A percentile compares a stretch with the other conserved stretches of the same genome.
phyloP scores from a whole-genome alignment of 2,888 invertebrate genomes.

The Parnassius mnemosyne region DNA sequence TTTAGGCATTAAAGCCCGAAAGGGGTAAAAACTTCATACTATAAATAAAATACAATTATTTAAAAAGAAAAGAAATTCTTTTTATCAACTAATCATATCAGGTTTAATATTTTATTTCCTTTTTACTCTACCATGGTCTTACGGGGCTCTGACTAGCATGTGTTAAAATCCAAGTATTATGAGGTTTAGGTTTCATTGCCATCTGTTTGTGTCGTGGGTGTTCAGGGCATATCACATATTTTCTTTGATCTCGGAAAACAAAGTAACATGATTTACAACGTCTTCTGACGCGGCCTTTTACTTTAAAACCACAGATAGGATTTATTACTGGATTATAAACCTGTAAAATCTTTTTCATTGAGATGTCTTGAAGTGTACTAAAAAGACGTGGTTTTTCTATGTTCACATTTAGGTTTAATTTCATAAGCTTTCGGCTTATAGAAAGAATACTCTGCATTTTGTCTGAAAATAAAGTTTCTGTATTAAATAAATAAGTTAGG shows the following conservation, averaged over 20 bases:
- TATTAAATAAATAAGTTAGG: too few species aligned
- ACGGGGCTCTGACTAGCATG: slow-evolving; percentile 84
- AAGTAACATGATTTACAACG: slow-evolving; percentile 91
- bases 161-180: slow-evolving; percentile 87
- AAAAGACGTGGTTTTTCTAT: slow-evolving; percentile 39
- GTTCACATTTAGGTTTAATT: slow-evolving; percentile 32
- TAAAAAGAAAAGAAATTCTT: background rate
- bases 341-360: slow-evolving; percentile 44
- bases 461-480: slow-evolving; percentile 11
- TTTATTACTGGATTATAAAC: slow-evolving; percentile 49
- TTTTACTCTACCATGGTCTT: slow-evolving; percentile 59
- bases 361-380: slow-evolving; percentile 42
- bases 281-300: slow-evolving; percentile 83
- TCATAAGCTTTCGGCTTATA: slow-evolving; percentile 40
- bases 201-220: slow-evolving; percentile 91
- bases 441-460: slow-evolving; percentile 51
- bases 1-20: background rate
- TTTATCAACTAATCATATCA: background rate
- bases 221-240: slow-evolving; percentile 87
- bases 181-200: slow-evolving; percentile 83
- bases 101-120: background rate
- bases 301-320: slow-evolving; percentile 80
- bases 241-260: slow-evolving; percentile 83
- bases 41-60: too few species aligned
- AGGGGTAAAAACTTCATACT: background rate